Evolutionary conservation across 2,113 vertebrate species (phyloP).

Genomic region (Corythaixoides concolor): DNA sequence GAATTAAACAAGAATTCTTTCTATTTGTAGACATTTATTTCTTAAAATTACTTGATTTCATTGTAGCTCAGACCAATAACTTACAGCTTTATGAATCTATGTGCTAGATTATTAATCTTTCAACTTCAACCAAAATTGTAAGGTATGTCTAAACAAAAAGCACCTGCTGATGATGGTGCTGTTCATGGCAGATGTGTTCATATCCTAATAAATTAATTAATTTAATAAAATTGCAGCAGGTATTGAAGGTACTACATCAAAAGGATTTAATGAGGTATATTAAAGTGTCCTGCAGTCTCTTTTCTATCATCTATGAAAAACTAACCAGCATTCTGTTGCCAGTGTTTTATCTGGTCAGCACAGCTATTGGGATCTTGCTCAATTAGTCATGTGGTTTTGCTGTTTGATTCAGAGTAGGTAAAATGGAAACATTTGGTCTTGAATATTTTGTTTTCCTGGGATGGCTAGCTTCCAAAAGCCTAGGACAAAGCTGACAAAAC

Average conservation of each 20-base stretch:
- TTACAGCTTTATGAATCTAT: not conserved
- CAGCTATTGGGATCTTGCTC: not conserved
- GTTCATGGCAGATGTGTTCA: not conserved
- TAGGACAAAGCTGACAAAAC: slow-evolving; percentile 30
- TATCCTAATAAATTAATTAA: not conserved
- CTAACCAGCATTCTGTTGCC: not conserved
- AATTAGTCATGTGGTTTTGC: not conserved
- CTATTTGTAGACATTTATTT: not conserved
- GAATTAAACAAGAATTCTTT: not conserved
- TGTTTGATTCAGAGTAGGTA: not conserved
- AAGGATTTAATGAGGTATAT: not conserved
- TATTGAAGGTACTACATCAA: not conserved
- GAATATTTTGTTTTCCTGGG: slow-evolving; percentile 33
- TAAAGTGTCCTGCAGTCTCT: not conserved
- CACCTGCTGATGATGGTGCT: not conserved
- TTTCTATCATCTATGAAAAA: not conserved
- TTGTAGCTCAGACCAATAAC: not conserved
- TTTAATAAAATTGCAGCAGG: not conserved
- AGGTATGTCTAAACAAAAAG: not conserved
- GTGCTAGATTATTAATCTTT: not conserved
- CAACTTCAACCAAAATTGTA: not conserved
- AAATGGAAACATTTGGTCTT: slow-evolving; percentile 27
- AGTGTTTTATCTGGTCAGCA: not conserved
- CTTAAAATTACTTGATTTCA: not conserved
- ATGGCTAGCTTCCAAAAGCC: slow-evolving; percentile 3